Conservation (phyloP, 1,140 invertebrate species). For the Physella acuta region DNA sequence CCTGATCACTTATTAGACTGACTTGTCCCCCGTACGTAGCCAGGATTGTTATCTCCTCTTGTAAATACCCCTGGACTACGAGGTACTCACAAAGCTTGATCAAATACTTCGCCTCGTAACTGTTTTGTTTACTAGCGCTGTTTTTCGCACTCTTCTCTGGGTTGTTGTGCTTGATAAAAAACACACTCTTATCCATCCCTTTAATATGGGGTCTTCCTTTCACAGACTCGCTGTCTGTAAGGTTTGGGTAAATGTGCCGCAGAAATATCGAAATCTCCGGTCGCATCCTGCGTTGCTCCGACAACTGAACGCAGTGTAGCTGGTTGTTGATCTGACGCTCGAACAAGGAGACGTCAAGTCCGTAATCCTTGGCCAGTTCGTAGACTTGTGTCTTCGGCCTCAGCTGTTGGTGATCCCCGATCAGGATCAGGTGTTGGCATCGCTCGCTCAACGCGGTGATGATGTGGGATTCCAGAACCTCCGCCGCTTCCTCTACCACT, state of each 20-base stretch:
- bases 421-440: constrained; percentile 79
- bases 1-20: constrained; percentile 37
- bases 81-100: constrained; percentile 49
- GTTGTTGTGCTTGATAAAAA: constrained; percentile 54
- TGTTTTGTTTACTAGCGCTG: constrained; percentile 48
- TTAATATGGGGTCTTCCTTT: constrained; percentile 40
- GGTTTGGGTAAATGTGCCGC: constrained; percentile 51
- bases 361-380: constrained; percentile 51
- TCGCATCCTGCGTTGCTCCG: constrained; percentile 36
- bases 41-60: constrained; percentile 52
- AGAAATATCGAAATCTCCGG: constrained; percentile 54
- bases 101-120: constrained; percentile 47
- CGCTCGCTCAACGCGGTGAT: constrained; percentile 63
- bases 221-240: constrained; percentile 50
- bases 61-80: constrained; percentile 50
- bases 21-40: constrained; percentile 57
- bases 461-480: constrained; percentile 51
- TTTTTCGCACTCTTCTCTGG: constrained; percentile 45
- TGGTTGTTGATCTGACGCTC: constrained; percentile 44
- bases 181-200: constrained; percentile 54
- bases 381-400: constrained; percentile 58
- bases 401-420: constrained; percentile 71
- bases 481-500: constrained; percentile 52
- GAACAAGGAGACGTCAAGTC: constrained; percentile 56
- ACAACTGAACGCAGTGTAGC: constrained; percentile 47